Evolutionary conservation across 2,113 vertebrate genomes (phyloP).

Genomic region (Lagopus muta): DNA sequence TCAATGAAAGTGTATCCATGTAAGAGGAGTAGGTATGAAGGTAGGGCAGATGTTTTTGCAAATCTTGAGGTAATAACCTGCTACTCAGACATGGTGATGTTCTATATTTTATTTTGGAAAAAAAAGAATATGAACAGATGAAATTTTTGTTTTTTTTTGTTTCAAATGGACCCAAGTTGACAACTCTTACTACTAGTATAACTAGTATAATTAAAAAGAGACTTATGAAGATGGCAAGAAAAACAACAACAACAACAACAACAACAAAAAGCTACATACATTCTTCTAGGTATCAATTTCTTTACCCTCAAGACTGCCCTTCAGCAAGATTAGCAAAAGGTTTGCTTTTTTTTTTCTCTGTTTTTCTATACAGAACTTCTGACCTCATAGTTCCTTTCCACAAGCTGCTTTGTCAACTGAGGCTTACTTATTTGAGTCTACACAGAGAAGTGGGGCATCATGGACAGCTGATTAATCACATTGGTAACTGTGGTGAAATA

Average conservation of each 20-base stretch:
- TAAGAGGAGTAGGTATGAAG: background rate
- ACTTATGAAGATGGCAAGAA: background rate
- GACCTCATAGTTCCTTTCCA: background rate
- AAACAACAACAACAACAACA: no score
- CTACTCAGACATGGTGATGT: no score
- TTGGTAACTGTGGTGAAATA: background rate
- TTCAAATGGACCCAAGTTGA: background rate
- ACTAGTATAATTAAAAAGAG: background rate
- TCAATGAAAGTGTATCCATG: background rate
- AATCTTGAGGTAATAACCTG: background rate
- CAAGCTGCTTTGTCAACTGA: background rate
- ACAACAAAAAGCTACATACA: background rate
- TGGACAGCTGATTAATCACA: conserved; percentile 21
- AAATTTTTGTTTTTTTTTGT: background rate
- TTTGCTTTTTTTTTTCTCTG: background rate
- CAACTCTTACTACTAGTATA: background rate
- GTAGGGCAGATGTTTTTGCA: background rate
- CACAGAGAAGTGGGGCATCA: background rate
- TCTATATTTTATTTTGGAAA: background rate
- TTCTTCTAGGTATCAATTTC: background rate
- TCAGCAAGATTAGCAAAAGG: background rate
- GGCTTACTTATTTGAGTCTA: background rate
- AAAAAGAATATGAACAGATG: background rate
- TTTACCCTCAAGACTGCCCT: background rate
- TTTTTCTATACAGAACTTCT: background rate